Conservation (phyloP, 2,113 vertebrate genomes). For the Pontoporia blainvillei region DNA sequence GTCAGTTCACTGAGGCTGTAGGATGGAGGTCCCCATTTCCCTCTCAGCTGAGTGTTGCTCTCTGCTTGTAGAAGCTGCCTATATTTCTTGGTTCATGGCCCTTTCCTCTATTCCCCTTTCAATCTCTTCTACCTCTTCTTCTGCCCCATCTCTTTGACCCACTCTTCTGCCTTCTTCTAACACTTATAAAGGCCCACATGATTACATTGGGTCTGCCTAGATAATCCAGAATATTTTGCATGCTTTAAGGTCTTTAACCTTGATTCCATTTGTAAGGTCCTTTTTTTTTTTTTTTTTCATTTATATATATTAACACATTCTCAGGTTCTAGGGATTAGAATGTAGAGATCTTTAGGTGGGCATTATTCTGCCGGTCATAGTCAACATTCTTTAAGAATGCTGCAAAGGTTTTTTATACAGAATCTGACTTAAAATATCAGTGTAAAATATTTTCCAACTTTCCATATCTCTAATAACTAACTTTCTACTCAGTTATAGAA, state of each 20-base stretch:
- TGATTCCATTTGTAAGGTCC: neutral
- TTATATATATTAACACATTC: neutral
- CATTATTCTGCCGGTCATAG: neutral
- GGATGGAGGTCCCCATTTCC: neutral
- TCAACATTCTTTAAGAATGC: neutral
- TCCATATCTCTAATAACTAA: neutral
- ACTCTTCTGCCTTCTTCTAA: neutral
- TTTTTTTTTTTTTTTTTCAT: neutral
- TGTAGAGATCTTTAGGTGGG: neutral
- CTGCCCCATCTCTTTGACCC: neutral
- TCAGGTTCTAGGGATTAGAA: neutral
- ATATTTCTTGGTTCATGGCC: neutral
- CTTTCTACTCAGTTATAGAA: neutral
- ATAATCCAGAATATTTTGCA: neutral
- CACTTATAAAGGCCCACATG: neutral
- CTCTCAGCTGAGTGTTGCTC: neutral
- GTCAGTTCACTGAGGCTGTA: neutral
- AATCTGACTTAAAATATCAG: neutral
- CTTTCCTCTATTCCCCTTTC: neutral
- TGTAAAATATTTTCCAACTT: neutral
- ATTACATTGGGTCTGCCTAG: rapidly evolving
- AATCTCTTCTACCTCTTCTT: neutral
- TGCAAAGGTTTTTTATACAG: neutral
- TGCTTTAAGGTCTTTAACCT: neutral
- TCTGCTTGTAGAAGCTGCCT: neutral